Evolutionary conservation across 2,888 invertebrate species (phyloP).

Genomic region (Pammene fasciana): DNA sequence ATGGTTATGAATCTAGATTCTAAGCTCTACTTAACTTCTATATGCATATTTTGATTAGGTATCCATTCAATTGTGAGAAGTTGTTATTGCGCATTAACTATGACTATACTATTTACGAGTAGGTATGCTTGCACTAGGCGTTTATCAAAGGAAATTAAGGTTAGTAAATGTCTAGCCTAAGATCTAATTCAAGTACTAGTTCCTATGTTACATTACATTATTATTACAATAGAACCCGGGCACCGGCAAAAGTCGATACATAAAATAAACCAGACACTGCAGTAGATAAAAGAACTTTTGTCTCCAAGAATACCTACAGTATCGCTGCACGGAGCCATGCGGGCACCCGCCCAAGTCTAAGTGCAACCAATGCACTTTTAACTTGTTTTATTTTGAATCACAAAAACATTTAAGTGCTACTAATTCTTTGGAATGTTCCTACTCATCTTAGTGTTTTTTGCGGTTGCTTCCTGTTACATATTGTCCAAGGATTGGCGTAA

Average conservation of each 20-base stretch:
- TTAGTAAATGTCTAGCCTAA: too few species aligned
- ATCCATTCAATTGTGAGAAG: too few species aligned
- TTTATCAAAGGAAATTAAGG: too few species aligned
- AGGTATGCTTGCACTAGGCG: too few species aligned
- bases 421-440: not conserved
- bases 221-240: not conserved
- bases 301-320: not conserved
- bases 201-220: not conserved
- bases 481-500: too few species aligned
- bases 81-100: too few species aligned
- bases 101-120: too few species aligned
- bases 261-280: constrained; percentile 6
- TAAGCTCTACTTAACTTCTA: too few species aligned
- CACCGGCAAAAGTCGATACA: not conserved
- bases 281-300: constrained; percentile 13
- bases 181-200: not conserved
- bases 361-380: constrained; percentile 8
- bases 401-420: not conserved
- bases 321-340: constrained; percentile 4
- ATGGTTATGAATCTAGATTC: too few species aligned
- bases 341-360: constrained; percentile 1
- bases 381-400: not conserved
- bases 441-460: not conserved
- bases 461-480: too few species aligned
- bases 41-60: too few species aligned